phyloP scores from a whole-genome alignment of 2,888 invertebrate species.

The Rhagonycha lutea region DNA sequence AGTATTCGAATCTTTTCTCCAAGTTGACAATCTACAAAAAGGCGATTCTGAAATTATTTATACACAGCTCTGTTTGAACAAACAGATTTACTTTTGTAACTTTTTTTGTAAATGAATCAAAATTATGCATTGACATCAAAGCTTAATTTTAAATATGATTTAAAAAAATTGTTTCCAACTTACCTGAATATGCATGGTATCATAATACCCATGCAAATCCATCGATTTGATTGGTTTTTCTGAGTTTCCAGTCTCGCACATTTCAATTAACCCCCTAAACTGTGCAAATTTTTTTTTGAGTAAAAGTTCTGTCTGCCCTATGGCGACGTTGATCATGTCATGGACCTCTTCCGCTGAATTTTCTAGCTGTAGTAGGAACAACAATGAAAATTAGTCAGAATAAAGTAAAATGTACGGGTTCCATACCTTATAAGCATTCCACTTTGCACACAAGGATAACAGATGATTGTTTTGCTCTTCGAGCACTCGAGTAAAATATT shows the following conservation, averaged over 20 bases:
- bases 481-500: slow-evolving; percentile 55
- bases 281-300: slow-evolving; percentile 78
- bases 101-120: too few species aligned
- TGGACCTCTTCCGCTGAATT: slow-evolving; percentile 59
- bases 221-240: slow-evolving; percentile 62
- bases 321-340: slow-evolving; percentile 68
- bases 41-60: neutral
- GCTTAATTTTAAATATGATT: too few species aligned
- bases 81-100: too few species aligned
- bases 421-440: slow-evolving; percentile 58
- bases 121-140: too few species aligned
- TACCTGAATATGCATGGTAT: slow-evolving; percentile 78
- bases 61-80: too few species aligned
- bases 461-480: slow-evolving; percentile 61
- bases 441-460: slow-evolving; percentile 58
- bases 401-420: neutral
- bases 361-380: slow-evolving; percentile 32
- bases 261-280: slow-evolving; percentile 65
- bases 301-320: slow-evolving; percentile 79
- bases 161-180: neutral
- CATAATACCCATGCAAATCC: slow-evolving; percentile 88
- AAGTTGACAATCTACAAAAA: slow-evolving; percentile 64
- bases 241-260: slow-evolving; percentile 50
- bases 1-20: slow-evolving; percentile 62
- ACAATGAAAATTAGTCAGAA: neutral